Conservation (phyloP, 2,888 invertebrate genomes). For the Lutraria lutraria region DNA sequence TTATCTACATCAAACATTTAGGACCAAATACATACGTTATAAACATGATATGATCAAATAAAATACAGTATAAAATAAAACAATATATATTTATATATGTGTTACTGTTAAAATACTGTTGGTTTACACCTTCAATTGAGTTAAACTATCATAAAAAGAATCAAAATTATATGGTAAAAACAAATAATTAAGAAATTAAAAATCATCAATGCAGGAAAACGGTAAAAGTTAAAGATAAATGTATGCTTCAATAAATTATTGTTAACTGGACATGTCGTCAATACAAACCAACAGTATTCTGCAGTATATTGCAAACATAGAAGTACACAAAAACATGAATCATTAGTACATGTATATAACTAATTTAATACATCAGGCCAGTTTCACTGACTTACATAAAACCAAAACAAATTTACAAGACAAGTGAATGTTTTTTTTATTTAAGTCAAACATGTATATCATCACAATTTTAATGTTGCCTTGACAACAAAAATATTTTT, state of each 20-base stretch:
- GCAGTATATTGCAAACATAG: slow-evolving; percentile 22
- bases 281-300: slow-evolving; percentile 9
- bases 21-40: background rate
- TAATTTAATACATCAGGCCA: slow-evolving; percentile 2
- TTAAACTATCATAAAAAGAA: background rate
- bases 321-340: slow-evolving; percentile 2
- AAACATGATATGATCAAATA: background rate
- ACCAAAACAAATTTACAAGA: slow-evolving; percentile 29
- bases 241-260: background rate
- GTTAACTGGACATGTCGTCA: background rate
- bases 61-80: background rate
- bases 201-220: background rate
- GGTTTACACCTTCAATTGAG: background rate
- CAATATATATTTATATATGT: background rate
- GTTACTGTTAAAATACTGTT: slow-evolving; percentile 15
- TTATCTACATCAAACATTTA: background rate
- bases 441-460: slow-evolving; percentile 23
- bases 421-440: slow-evolving; percentile 40
- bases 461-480: slow-evolving; percentile 66
- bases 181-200: background rate
- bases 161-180: background rate
- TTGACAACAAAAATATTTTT: slow-evolving; percentile 46
- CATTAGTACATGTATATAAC: too few relatives aligned
- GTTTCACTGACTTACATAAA: slow-evolving; percentile 35
- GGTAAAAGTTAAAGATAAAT: too few relatives aligned